These are phyloP conservation scores for Limosa lapponica DNA, from an alignment of 2,797 vertebrate species.

Conservation along the genomic window DNA sequence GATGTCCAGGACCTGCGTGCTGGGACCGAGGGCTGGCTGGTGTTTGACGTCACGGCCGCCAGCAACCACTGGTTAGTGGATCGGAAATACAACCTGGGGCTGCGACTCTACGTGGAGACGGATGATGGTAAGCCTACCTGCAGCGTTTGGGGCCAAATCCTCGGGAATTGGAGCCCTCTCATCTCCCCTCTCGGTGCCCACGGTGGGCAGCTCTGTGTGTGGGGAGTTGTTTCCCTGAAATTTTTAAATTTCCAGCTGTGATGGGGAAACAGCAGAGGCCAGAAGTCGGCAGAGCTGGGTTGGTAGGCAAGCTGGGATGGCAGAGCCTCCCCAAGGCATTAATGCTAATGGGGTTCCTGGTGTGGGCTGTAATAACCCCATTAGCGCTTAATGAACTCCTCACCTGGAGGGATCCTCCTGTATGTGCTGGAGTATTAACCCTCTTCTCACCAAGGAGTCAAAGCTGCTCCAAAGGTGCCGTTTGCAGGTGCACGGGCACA, in stretches of 20 bases:
- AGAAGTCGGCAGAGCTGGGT: background rate
- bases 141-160: rapidly evolving
- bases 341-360: background rate
- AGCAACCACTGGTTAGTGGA: slow-evolving; percentile 90
- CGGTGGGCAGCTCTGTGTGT: no score
- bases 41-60: slow-evolving; percentile 92
- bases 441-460: background rate
- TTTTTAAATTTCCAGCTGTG: background rate
- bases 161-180: rapidly evolving
- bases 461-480: background rate
- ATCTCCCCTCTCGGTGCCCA: background rate
- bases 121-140: slow-evolving; percentile 83
- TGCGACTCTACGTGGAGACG: slow-evolving; percentile 93
- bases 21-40: slow-evolving; percentile 92
- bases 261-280: background rate
- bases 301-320: background rate
- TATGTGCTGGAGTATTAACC: background rate
- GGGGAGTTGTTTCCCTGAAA: rapidly evolving
- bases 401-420: background rate
- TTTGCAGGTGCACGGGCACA: background rate
- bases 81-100: slow-evolving; percentile 87
- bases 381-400: background rate
- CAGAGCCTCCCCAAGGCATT: background rate
- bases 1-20: slow-evolving; percentile 91
- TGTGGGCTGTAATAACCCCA: background rate